Evolutionary conservation across 2,113 vertebrate species (phyloP).

Genomic region (Origma solitaria): DNA sequence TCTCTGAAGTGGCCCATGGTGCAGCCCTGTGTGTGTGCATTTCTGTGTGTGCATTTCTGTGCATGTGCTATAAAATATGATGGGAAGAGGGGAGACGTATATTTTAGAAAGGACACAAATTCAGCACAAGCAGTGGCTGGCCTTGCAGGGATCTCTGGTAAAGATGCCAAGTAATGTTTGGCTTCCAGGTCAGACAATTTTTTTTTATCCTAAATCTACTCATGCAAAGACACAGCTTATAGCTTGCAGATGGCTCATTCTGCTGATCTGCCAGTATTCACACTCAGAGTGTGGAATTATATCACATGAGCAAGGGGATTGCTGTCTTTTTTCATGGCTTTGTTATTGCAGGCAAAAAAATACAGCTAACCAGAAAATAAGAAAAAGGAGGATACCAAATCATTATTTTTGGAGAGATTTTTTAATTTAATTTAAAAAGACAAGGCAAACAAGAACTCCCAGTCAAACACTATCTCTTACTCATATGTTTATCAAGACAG

Average conservation of each 20-base stretch:
- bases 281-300: conserved; percentile 55
- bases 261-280: conserved; percentile 70
- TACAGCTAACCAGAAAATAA: conserved; percentile 18
- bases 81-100: neutral
- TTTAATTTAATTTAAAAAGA: neutral
- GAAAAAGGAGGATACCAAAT: neutral
- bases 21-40: neutral
- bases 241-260: conserved; percentile 69
- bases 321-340: conserved; percentile 55
- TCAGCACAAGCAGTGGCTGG: conserved; percentile 4
- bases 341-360: conserved; percentile 40
- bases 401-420: neutral
- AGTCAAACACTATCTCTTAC: neutral
- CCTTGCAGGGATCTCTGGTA: conserved; percentile 41
- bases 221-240: conserved; percentile 67
- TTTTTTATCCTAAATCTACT: conserved; percentile 63
- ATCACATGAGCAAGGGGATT: conserved; percentile 47
- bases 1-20: neutral
- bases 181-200: conserved; percentile 60
- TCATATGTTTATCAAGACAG: neutral
- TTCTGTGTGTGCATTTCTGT: neutral
- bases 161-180: conserved; percentile 54
- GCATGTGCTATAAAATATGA: neutral
- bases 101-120: conserved; percentile 28
- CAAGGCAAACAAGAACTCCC: neutral